These are phyloP conservation scores for Hippocampus comes DNA, from an alignment of 2,113 vertebrate species.

Conservation along the genomic window DNA sequence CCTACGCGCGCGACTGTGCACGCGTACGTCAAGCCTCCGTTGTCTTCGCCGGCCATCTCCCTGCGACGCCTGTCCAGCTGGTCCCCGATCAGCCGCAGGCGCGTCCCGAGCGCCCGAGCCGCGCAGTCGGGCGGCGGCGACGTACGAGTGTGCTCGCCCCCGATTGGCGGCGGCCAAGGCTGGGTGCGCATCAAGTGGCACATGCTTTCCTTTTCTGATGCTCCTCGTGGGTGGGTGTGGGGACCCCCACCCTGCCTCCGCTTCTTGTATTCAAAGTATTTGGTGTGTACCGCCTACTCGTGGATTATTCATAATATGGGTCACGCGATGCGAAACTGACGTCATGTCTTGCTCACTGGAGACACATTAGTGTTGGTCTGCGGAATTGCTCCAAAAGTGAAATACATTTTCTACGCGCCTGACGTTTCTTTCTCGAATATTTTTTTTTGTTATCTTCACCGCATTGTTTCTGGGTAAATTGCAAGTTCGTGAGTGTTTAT, in stretches of 20 bases:
- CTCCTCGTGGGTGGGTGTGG: not conserved
- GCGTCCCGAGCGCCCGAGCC: slow-evolving; percentile 70
- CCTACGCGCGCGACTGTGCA: slow-evolving; percentile 62
- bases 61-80: slow-evolving; percentile 70
- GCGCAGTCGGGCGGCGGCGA: slow-evolving; percentile 60
- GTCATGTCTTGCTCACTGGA: slow-evolving; percentile 74
- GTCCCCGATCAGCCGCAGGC: slow-evolving; percentile 80
- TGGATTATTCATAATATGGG: slow-evolving; percentile 76
- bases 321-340: slow-evolving; percentile 82
- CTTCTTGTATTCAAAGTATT: not conserved
- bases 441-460: too few species aligned
- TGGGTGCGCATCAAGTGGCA: slow-evolving; percentile 59
- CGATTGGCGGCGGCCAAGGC: slow-evolving; percentile 44
- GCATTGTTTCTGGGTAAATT: too few species aligned
- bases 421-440: too few species aligned
- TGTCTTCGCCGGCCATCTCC: slow-evolving; percentile 4
- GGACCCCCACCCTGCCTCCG: not conserved
- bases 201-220: not conserved
- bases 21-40: slow-evolving; percentile 30
- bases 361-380: too few species aligned
- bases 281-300: slow-evolving; percentile 13
- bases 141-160: slow-evolving; percentile 47
- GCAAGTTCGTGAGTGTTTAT: too few species aligned
- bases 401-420: too few species aligned
- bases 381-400: too few species aligned